A percentile compares a stretch with the other conserved stretches of the same genome.
Conservation (phyloP, 2,797 vertebrate genomes). For the Myripristis murdjan region DNA sequence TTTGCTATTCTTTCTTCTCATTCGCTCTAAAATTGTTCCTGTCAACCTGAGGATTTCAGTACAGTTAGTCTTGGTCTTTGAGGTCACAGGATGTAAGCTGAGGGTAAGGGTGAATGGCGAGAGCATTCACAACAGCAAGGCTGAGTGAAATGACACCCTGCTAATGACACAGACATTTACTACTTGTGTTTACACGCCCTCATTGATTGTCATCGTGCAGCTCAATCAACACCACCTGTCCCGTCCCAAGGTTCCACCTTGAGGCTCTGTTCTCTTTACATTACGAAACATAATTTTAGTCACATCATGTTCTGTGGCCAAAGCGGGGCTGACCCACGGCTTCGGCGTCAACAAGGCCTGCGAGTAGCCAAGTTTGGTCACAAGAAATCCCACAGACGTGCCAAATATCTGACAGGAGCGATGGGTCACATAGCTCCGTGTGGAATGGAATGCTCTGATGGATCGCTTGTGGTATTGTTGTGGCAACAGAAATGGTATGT, state of each 20-base stretch:
- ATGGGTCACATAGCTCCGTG: conserved; percentile 18
- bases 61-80: neutral
- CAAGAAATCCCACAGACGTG: conserved; percentile 29
- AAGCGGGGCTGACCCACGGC: neutral
- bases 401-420: conserved; percentile 40
- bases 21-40: neutral
- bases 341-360: conserved; percentile 2
- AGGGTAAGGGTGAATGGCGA: neutral
- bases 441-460: conserved; percentile 47
- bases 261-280: too few species aligned
- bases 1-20: neutral
- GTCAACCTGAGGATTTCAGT: neutral
- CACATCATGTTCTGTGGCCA: neutral
- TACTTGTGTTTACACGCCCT: neutral
- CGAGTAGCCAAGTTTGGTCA: conserved; percentile 12
- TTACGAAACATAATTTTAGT: conserved; percentile 4
- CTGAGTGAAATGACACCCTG: neutral
- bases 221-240: neutral
- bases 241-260: too few species aligned
- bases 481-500: conserved; percentile 64
- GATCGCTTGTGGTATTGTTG: conserved; percentile 53
- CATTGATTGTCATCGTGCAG: neutral
- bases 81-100: too few species aligned
- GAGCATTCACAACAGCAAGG: neutral
- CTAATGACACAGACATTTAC: neutral